Evolutionary conservation across 2,113 vertebrate genomes (phyloP).

Genomic region (Oncorhynchus clarkii): DNA sequence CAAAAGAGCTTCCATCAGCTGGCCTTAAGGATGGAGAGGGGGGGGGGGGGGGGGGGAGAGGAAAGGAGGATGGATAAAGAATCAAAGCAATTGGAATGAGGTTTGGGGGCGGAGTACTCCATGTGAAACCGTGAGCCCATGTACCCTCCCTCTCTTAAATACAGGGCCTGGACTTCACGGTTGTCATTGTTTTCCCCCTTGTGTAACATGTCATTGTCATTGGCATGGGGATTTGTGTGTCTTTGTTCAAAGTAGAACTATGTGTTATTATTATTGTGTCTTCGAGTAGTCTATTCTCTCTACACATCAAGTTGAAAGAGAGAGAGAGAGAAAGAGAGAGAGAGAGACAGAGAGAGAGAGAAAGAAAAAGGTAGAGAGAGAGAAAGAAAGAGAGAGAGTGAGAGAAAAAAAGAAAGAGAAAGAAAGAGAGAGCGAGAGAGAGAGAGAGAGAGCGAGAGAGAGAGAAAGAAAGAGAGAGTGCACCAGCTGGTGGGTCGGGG

Average conservation of each 20-base stretch:
- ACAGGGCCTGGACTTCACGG: conserved; percentile 53
- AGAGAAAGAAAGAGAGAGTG: neutral
- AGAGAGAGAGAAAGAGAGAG: conserved; percentile 22
- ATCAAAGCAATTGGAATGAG: conserved; percentile 70
- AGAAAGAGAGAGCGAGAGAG: too few species aligned
- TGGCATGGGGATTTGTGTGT: conserved; percentile 21
- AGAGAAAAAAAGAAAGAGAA: too few species aligned
- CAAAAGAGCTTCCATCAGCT: conserved; percentile 79
- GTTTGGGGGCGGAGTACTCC: conserved; percentile 61
- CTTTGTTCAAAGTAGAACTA: conserved; percentile 27
- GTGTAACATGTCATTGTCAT: conserved; percentile 39
- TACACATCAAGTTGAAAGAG: neutral
- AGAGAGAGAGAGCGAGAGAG: too few species aligned
- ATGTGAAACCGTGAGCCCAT: conserved; percentile 65
- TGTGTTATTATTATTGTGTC: neutral
- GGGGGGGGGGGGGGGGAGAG: conserved; percentile 3
- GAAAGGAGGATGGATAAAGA: conserved; percentile 64
- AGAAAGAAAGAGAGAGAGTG: too few species aligned
- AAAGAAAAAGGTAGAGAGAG: too few species aligned
- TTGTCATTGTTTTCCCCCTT: conserved; percentile 48
- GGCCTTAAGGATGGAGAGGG: conserved; percentile 75
- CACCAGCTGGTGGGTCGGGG: conserved; percentile 28
- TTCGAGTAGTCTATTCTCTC: neutral
- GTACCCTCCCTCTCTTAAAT: conserved; percentile 55
- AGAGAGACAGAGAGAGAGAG: neutral